These are phyloP conservation scores for Palloptera scutellata DNA, from an alignment of 2,888 invertebrate genomes.

Conservation along the genomic window DNA sequence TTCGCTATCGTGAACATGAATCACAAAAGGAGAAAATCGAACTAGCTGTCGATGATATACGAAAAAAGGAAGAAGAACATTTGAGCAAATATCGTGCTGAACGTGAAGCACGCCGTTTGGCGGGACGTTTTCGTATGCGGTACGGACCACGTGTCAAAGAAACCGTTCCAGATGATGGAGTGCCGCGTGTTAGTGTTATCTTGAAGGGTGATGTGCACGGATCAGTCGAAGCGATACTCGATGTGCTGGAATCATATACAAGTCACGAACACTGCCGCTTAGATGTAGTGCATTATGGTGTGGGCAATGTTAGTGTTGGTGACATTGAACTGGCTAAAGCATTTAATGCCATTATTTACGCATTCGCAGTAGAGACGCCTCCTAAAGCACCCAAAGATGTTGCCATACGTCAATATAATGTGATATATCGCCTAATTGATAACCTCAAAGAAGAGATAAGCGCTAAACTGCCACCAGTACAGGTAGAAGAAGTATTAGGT, in stretches of 20 bases:
- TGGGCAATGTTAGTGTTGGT: slow-evolving; percentile 83
- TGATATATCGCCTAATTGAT: slow-evolving; percentile 93
- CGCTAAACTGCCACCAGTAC: slow-evolving; percentile 72
- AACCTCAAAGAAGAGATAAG: slow-evolving; percentile 84
- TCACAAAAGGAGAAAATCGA: slow-evolving; percentile 71
- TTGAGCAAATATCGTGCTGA: slow-evolving; percentile 71
- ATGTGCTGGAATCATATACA: slow-evolving; percentile 87
- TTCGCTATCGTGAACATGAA: slow-evolving; percentile 71
- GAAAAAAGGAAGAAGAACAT: slow-evolving; percentile 73
- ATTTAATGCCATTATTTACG: slow-evolving; percentile 83
- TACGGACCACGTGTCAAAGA: slow-evolving; percentile 71
- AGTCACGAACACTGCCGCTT: slow-evolving; percentile 76
- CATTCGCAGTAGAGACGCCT: slow-evolving; percentile 81
- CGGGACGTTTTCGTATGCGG: slow-evolving; percentile 69
- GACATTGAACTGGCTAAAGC: slow-evolving; percentile 84
- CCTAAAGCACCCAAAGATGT: slow-evolving; percentile 65
- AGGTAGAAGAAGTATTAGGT: slow-evolving; percentile 81
- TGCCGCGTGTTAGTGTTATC: slow-evolving; percentile 69
- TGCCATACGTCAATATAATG: slow-evolving; percentile 76
- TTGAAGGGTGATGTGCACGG: slow-evolving; percentile 94
- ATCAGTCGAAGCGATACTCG: slow-evolving; percentile 92
- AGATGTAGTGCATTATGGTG: slow-evolving; percentile 87
- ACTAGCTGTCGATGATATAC: slow-evolving; percentile 71
- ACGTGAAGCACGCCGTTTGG: slow-evolving; percentile 69
- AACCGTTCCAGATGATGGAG: slow-evolving; percentile 65